A percentile compares a stretch with the other conserved stretches of the same genome.
Evolutionary conservation across 2,113 vertebrate species (phyloP).

Genomic region (Murina feae): DNA sequence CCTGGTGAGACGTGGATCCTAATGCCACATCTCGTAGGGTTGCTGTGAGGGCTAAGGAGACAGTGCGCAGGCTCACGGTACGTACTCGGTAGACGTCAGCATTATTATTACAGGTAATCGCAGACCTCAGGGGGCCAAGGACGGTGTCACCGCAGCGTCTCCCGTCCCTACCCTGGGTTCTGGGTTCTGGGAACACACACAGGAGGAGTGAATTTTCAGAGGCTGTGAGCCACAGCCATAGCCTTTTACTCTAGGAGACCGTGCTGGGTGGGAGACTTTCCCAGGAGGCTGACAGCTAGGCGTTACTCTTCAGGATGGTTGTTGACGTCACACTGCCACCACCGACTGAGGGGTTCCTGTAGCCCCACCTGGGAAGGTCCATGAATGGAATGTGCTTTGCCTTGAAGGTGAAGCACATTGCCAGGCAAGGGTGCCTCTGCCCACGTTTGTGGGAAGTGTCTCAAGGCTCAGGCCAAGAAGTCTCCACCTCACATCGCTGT

Average conservation of each 20-base stretch:
- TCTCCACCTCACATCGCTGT: not conserved
- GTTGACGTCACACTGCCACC: not conserved
- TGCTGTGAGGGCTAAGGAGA: not conserved
- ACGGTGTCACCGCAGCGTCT: fast-evolving
- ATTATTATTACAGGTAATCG: not conserved
- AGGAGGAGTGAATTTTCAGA: not conserved
- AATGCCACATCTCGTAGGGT: not conserved
- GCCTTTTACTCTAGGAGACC: not conserved
- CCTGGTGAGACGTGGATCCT: not conserved
- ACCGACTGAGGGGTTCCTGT: not conserved
- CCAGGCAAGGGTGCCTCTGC: not conserved
- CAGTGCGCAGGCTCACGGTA: not conserved
- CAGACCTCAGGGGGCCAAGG: not conserved
- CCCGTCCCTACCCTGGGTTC: not conserved
- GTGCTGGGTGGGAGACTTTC: not conserved
- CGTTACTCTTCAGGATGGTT: not conserved
- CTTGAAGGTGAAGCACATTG: not conserved
- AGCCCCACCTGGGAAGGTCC: not conserved
- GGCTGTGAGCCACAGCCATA: not conserved
- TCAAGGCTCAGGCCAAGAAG: not conserved
- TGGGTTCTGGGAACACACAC: not conserved
- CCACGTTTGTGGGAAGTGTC: not conserved
- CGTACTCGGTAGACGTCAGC: not conserved
- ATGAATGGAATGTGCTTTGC: not conserved
- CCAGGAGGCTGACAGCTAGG: not conserved